These are phyloP conservation scores for Drosophila mimetica DNA, from an alignment of 2,888 invertebrate genomes.

Conservation along the genomic window DNA sequence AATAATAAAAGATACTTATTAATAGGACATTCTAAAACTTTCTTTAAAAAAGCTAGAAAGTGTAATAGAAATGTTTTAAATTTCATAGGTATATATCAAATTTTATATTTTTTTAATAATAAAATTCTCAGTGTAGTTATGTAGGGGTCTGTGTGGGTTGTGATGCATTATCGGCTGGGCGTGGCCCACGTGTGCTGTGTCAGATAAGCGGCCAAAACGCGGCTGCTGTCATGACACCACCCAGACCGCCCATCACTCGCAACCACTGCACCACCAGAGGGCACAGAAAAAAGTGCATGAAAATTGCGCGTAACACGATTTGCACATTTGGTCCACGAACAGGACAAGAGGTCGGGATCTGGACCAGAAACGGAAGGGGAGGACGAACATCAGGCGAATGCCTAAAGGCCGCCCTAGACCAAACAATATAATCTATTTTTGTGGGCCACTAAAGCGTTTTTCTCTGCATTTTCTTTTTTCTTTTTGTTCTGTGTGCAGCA, in stretches of 20 bases:
- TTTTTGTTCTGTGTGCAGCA: conserved; percentile 29
- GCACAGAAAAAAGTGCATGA: conserved; percentile 31
- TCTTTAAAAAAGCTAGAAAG: too few relatives aligned
- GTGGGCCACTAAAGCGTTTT: conserved; percentile 46
- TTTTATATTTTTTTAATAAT: too few relatives aligned
- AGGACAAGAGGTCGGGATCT: conserved; percentile 4
- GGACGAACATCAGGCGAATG: conserved; percentile 54
- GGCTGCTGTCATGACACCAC: conserved; percentile 46
- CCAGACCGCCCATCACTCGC: neutral
- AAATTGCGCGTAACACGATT: conserved; percentile 59
- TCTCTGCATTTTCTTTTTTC: conserved; percentile 31
- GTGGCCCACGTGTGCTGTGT: conserved; percentile 50
- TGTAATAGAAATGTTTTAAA: too few relatives aligned
- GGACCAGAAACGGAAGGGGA: neutral
- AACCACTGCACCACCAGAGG: conserved; percentile 27
- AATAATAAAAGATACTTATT: too few relatives aligned
- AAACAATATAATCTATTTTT: conserved; percentile 77
- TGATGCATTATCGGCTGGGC: conserved; percentile 57
- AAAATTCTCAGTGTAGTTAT: neutral
- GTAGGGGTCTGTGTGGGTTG: neutral
- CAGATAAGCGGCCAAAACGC: conserved; percentile 73
- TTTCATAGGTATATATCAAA: too few relatives aligned
- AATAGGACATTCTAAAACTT: too few relatives aligned
- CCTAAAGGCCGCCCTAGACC: conserved; percentile 71
- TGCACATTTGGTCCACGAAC: conserved; percentile 59